A percentile compares a stretch with the other conserved stretches of the same genome.
These are phyloP conservation scores for Xiphorhynchus erythropygius DNA, from an alignment of 2,797 vertebrate species.

Conservation along the genomic window DNA sequence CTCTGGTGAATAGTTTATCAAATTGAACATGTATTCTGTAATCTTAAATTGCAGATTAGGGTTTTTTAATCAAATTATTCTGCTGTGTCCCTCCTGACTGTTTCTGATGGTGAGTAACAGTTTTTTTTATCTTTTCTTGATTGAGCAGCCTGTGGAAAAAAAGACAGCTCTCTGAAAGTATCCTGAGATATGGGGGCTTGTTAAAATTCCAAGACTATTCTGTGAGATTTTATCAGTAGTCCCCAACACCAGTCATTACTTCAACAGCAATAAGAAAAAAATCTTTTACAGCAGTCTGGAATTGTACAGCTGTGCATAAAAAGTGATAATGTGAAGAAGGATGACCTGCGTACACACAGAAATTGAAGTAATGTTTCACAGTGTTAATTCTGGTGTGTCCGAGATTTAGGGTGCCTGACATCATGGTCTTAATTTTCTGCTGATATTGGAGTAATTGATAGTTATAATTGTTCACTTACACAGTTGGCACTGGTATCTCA, in stretches of 20 bases:
- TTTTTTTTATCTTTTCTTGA: neutral
- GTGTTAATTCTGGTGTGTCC: neutral
- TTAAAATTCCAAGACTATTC: neutral
- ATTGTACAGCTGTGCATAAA: neutral
- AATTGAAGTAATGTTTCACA: neutral
- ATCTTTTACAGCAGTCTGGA: neutral
- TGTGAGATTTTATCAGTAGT: neutral
- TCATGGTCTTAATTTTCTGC: neutral
- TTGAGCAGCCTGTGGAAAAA: neutral
- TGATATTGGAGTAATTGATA: neutral
- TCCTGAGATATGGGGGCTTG: neutral
- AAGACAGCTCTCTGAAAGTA: neutral
- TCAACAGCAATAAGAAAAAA: neutral
- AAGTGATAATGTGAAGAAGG: neutral
- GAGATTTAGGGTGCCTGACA: neutral
- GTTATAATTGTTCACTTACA: neutral
- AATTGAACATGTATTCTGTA: conserved; percentile 3
- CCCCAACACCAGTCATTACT: neutral
- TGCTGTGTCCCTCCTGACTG: neutral
- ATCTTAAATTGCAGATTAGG: neutral
- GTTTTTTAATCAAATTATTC: neutral
- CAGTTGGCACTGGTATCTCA: neutral
- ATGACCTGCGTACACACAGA: neutral
- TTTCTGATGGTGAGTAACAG: neutral
- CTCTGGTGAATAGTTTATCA: conserved; percentile 34